A percentile compares a stretch with the other conserved stretches of the same genome.
Conservation (phyloP, 2,113 vertebrate species). For the Lipophrys pholis region DNA sequence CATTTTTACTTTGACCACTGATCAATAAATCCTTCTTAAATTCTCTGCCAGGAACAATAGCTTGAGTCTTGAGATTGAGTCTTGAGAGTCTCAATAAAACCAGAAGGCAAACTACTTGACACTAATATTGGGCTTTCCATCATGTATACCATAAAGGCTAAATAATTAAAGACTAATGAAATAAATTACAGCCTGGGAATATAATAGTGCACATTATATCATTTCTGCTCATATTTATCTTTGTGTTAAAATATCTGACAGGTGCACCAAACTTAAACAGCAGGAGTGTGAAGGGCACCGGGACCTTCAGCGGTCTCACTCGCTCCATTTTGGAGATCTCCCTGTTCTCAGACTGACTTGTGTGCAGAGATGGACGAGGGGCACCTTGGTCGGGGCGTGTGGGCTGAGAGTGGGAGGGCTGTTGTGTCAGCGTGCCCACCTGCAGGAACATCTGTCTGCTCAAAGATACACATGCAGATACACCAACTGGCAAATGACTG, state of each 20-base stretch:
- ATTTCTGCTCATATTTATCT: slow-evolving; percentile 36
- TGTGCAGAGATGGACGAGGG: slow-evolving; percentile 68
- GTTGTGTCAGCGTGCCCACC: slow-evolving; percentile 78
- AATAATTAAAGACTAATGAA: background rate
- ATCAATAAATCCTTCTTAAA: slow-evolving; percentile 44
- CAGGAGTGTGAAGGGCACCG: slow-evolving; percentile 59
- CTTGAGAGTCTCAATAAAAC: slow-evolving; percentile 48
- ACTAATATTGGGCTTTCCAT: slow-evolving; percentile 9
- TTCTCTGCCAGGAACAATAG: slow-evolving; percentile 27
- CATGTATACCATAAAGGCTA: background rate
- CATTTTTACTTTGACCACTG: slow-evolving; percentile 49
- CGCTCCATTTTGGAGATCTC: slow-evolving; percentile 50
- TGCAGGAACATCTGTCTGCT: slow-evolving; percentile 82
- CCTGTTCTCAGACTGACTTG: slow-evolving; percentile 68
- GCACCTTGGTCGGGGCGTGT: slow-evolving; percentile 74
- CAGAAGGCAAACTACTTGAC: slow-evolving; percentile 5
- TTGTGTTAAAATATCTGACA: slow-evolving; percentile 40
- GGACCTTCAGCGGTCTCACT: slow-evolving; percentile 60
- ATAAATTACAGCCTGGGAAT: no score
- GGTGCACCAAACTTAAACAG: slow-evolving; percentile 46
- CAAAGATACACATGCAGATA: slow-evolving; percentile 24
- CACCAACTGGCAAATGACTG: slow-evolving; percentile 25
- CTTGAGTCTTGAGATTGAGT: slow-evolving; percentile 2
- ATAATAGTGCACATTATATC: background rate
- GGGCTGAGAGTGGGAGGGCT: slow-evolving; percentile 49